Evolutionary conservation across 2,888 invertebrate species (phyloP), one percentile per base, ranked within the genome.

Genomic region (Ophioninae sp.): DNA sequence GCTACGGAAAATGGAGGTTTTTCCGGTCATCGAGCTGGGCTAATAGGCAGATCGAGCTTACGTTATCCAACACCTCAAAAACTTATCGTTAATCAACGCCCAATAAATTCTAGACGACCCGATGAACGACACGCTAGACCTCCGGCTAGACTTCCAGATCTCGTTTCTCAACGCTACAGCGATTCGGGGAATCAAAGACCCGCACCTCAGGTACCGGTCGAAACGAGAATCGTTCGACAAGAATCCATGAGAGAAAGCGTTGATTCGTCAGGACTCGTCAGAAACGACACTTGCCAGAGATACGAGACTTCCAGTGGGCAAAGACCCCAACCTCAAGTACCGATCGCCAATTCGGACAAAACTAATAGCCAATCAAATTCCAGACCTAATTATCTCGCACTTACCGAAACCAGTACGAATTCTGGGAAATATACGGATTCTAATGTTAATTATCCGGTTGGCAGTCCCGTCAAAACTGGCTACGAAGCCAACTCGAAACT

Each of bases 11-110:
- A 91, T 44, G 90, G 90, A 3, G 90, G 89, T 37, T 89, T 90
- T 23, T 87, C 90, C 17, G 89, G 88, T 9, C 90, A 90, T 56
- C 87, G 51, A 0, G 6, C 17, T 0, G 51, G 51, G 17, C 17
- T 6, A 13, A 51, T 93, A 0, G 93, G 93, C 78, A 91, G 93
- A 84, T 93, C 94, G 3, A 94, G 93, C 87, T 89, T 94, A 69
- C 92, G 94, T 86, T 94, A 93, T 88, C 91, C 93, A 5, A 93
- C 93, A 0, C 92, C 93, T 3, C 94, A 94, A 82, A 94, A 94
- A 86, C 88, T 94, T 1, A 91, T 93, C 82, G 87, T 94, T 7
- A 94, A 94, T 83, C 93, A 94, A 8, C 93, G 92, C 84, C 90
- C 94, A 6, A 89, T 89, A 0, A 87, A 88, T 0, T 85, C 89